Evolutionary conservation across 2,888 invertebrate species (phyloP), one percentile per base, ranked within the genome.

Genomic region (Pterostichus niger): DNA sequence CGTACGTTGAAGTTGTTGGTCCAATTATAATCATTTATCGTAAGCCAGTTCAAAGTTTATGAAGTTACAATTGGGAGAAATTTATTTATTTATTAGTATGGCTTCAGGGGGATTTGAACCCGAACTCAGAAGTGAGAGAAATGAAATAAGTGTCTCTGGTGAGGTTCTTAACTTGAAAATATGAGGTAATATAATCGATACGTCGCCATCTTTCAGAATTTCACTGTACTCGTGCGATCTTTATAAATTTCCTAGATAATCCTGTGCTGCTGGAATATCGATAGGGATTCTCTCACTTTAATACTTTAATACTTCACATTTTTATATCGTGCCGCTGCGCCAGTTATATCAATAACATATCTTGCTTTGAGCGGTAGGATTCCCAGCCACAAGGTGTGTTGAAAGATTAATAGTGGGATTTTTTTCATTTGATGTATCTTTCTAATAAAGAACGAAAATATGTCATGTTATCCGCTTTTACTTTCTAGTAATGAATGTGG

Each of bases 401-500:
- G 17, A 11, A 68, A 33, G 56, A 77, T 77, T 40, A 77, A 77
- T 56, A 56, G 44, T 40, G n/a, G 77, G 40, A 56, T 77, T 77
- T 33, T n/a, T 77, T 56, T 77, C 56, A 77, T 77, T 59, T 59
- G 40, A 76, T 76, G 56, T 54, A 76, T 76, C 46, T 76, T 44
- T 59, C 17, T 24, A 59, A 77, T 77, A 77, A 77, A 77, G 59
- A 40, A 49, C 17, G 75, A 44, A 56, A 54, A 59, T 77, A 35
- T 40, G 77, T 77, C 44, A 59, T 33, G 59, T 13, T 76, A 54
- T 46, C 10, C 68, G 44, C 46, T 71, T 44, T 44, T 44, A 71
- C 44, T 44, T 44, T 44, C 68, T 15, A 40, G 44, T 17, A 44
- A 71, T 71, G 68, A 71, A 17, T 13, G 40, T 24, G 44, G 17